phyloP scores from a whole-genome alignment of 2,888 invertebrate species.

The Ischnus inquisitorius region DNA sequence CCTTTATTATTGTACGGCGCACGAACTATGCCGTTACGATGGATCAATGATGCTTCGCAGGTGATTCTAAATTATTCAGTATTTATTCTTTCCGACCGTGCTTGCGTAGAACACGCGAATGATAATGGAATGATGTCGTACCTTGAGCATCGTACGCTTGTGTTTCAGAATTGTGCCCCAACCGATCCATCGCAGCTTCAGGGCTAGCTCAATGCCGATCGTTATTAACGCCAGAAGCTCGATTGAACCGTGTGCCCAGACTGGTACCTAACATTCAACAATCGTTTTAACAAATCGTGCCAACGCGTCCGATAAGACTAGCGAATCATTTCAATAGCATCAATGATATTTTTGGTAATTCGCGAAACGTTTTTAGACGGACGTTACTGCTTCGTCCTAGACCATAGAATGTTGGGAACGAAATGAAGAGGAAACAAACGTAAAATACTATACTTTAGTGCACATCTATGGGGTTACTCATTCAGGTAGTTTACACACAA shows the following conservation, averaged over 20 bases:
- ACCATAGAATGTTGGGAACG: no score
- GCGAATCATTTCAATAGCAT: no score
- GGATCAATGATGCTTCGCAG: slow-evolving; percentile 37
- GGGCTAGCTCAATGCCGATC: slow-evolving; percentile 91
- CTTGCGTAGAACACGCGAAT: slow-evolving; percentile 5
- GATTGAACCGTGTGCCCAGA: slow-evolving; percentile 93
- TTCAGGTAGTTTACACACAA: no score
- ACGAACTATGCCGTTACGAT: slow-evolving; percentile 54
- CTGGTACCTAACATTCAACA: slow-evolving; percentile 88
- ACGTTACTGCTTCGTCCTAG: no score
- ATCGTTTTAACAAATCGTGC: slow-evolving; percentile 3
- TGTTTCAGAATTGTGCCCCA: slow-evolving; percentile 93
- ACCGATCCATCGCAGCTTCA: slow-evolving; percentile 95
- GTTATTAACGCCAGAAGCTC: slow-evolving; percentile 92
- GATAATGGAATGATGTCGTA: slow-evolving; percentile 80
- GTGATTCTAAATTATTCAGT: slow-evolving; percentile 31
- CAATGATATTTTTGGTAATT: no score
- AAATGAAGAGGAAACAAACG: no score
- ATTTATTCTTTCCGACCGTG: not conserved
- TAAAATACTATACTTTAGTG: no score
- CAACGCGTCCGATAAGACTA: no score
- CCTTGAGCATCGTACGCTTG: slow-evolving; percentile 94
- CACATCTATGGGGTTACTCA: no score
- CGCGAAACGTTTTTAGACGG: no score
- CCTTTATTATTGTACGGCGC: slow-evolving; percentile 60